Conservation (phyloP, 2,797 vertebrate genomes). For the Rhyacichthys aspro region DNA sequence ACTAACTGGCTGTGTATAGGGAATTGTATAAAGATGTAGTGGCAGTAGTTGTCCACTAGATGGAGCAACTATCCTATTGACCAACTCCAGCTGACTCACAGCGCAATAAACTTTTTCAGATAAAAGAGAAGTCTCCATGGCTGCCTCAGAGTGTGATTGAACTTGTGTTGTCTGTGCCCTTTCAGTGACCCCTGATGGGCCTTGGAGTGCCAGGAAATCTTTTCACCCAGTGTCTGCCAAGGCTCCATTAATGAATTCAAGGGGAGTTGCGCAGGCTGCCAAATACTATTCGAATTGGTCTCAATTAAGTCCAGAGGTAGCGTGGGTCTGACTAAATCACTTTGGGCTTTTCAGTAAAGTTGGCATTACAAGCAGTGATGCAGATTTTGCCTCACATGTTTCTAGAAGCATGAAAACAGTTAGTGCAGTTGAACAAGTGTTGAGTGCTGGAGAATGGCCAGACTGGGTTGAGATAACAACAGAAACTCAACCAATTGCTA, state of each 20-base stretch:
- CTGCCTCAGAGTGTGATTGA: slow-evolving; percentile 3
- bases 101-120: background rate
- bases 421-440: too few relatives aligned
- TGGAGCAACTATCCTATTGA: slow-evolving; percentile 31
- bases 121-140: background rate
- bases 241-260: slow-evolving; percentile 30
- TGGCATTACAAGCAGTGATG: too few relatives aligned
- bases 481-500: too few relatives aligned
- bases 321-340: too few relatives aligned
- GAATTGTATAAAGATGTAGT: slow-evolving; percentile 5
- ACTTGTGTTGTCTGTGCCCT: slow-evolving; percentile 15
- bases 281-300: background rate
- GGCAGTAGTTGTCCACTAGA: slow-evolving; percentile 63
- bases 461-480: too few relatives aligned
- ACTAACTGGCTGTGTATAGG: too few relatives aligned
- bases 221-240: slow-evolving; percentile 34
- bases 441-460: too few relatives aligned
- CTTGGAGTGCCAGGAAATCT: slow-evolving; percentile 35
- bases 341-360: too few relatives aligned
- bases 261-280: background rate
- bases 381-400: too few relatives aligned
- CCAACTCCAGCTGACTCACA: background rate
- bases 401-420: too few relatives aligned
- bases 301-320: too few relatives aligned
- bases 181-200: slow-evolving; percentile 22